Evolutionary conservation across 2,113 vertebrate species (phyloP).

Genomic region (Peucedramus taeniatus): DNA sequence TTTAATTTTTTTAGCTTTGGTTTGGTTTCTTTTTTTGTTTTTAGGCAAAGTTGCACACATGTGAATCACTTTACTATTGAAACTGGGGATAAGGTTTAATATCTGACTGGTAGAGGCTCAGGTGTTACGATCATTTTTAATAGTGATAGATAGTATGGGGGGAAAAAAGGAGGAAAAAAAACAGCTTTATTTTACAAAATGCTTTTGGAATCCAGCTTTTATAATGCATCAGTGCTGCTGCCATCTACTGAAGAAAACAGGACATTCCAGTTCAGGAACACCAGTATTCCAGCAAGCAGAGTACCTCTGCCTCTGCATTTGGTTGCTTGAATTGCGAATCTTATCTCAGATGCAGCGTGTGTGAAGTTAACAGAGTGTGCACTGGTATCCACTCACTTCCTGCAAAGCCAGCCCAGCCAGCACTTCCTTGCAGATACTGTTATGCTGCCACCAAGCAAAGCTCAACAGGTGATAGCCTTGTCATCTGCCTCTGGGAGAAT

Average conservation of each 20-base stretch:
- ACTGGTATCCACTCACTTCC: neutral
- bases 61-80: neutral
- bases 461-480: conserved; percentile 50
- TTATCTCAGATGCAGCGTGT: neutral
- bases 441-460: conserved; percentile 7
- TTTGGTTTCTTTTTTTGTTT: neutral
- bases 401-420: neutral
- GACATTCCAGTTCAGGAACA: neutral
- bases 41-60: fast-evolving
- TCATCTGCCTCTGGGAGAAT: conserved; percentile 57
- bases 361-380: neutral
- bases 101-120: neutral
- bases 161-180: fast-evolving
- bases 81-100: neutral
- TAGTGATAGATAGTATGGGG: fast-evolving
- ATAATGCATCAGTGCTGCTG: neutral
- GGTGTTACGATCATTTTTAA: fast-evolving
- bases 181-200: neutral
- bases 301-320: neutral
- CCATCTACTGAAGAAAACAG: conserved; percentile 5
- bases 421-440: neutral
- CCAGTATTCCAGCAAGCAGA: neutral
- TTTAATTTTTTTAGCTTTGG: neutral
- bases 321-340: neutral
- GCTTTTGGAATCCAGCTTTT: neutral